Evolutionary conservation across 2,888 invertebrate genomes (phyloP), one percentile per base, ranked within the genome.

Genomic region (Temnothorax ravouxi): DNA sequence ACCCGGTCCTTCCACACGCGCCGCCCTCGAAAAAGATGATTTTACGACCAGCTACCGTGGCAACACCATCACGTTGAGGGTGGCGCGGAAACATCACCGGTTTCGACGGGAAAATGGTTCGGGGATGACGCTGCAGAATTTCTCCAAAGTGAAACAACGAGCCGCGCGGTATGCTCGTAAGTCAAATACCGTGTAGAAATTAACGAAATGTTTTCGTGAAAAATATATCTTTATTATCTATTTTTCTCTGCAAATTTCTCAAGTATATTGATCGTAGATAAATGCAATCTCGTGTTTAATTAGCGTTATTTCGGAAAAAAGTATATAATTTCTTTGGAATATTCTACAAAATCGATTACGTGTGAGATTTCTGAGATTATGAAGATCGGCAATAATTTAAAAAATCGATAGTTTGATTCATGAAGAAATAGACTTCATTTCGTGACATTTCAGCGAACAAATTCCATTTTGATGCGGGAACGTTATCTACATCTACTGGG

Each of bases 41-140:
- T 83, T 83, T 77, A 81, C 83, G 83, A 69, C 59, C 41, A 44
- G 76, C 76, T 64, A 76, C 72, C 44, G 61, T 81, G 69, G 82
- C 77, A 54, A 64, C 76, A 52, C 15, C 34, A 52, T 11, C 34
- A 34, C 25, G 29, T 62, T 13, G 47, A 83, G 67, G 59, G 47
- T 38, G 25, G 6, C 8, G 44, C 15, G 54, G 77, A 62, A 76
- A 77, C 75, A 77, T 44, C 74, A 25, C 41, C 62, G 77, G 41
- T 76, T 77, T 76, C 75, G 77, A 64, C 81, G 64, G 75, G 81
- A 64, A 82, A 76, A 76, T 82, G 77, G 64, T 38, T 64, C n/a
- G 81, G 44, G 77, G 11, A 71, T 71, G 79, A 80, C 59, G 79
- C 18, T 41, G 54, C 75, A 44, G 62, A 76, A 75, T 82, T 82